Evolutionary conservation across 2,113 vertebrate species (phyloP), one percentile per base, ranked within the genome.

Genomic region (Hyaena hyaena): DNA sequence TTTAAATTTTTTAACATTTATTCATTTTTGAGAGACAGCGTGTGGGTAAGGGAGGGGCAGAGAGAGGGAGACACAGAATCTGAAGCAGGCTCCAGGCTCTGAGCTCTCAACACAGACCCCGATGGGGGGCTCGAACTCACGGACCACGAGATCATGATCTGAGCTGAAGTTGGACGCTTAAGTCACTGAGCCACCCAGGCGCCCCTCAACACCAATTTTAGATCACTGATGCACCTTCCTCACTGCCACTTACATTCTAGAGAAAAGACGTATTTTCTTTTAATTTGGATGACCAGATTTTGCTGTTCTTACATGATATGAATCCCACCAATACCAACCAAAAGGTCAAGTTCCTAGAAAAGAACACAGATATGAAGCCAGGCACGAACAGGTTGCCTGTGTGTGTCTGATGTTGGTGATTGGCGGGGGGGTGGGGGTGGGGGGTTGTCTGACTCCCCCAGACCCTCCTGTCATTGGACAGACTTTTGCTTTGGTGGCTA

Each of bases 311-410:
- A 2, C 26, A 4, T 45, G 65, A 79, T 55, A 45, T 35, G 63
- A 21, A 43, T 26, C 65, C 2, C 3, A 23, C 24, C 58, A 86
- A 73, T 69, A 43, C 10, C 24, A 89, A 43, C 33, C 2, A 4
- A 82, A 85, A 88, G 19, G 35, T 77, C 35, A 77, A 7, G 43
- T 84, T 90, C 76, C 84, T 33, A 88, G 90, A 71, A 43, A 71
- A 69, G 48, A 91, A 82, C 33, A 58, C 66, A 63, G 83, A 89
- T 43, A 28, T 1, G 26, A 43, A 82, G 21, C 3, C 5, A 0
- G n/a, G 58, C 1, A 1, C 0, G 0, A 31, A 1, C 2, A 55
- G 31, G 5, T 61, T 2, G 0, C 12, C 63, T 39, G 24, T 4
- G 8, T 39, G 19, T 31, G 63, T 31, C 86, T 16, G 2, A 66